Conservation (phyloP, 1,140 invertebrate species). For the Phocides pigmalion region DNA sequence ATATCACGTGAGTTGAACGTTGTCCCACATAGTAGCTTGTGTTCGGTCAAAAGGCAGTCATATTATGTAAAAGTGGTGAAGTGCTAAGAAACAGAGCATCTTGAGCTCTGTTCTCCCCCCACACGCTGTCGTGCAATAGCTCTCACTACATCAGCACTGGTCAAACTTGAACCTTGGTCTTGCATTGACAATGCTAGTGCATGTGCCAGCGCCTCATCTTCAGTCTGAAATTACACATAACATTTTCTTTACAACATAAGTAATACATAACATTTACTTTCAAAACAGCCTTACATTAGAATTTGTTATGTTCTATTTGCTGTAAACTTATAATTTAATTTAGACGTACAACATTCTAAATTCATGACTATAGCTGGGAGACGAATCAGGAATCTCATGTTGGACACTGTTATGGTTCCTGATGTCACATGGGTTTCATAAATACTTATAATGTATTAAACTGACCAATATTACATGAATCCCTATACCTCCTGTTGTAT, state of each 20-base stretch:
- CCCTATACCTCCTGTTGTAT: too few species aligned
- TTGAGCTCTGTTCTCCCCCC: slow-evolving; percentile 73
- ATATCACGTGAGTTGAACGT: background rate
- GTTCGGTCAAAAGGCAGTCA: background rate
- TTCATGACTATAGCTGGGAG: too few species aligned
- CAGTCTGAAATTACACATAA: slow-evolving; percentile 81
- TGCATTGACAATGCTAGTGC: slow-evolving; percentile 92
- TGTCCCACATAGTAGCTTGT: background rate
- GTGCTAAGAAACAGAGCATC: slow-evolving; percentile 73
- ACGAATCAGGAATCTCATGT: too few species aligned
- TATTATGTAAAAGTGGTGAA: background rate
- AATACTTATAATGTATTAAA: too few species aligned
- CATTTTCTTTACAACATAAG: background rate
- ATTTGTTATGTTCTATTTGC: too few species aligned
- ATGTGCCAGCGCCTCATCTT: slow-evolving; percentile 94
- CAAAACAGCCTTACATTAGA: too few species aligned
- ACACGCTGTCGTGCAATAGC: slow-evolving; percentile 57
- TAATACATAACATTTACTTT: too few species aligned
- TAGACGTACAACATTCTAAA: too few species aligned
- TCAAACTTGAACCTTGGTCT: slow-evolving; percentile 59
- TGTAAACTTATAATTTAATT: too few species aligned
- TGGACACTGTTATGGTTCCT: too few species aligned
- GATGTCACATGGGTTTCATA: too few species aligned
- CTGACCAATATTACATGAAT: too few species aligned
- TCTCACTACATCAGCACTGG: background rate